Evolutionary conservation across 2,888 invertebrate species (phyloP), one percentile per base, ranked within the genome.

Genomic region (Torymus tubicola): DNA sequence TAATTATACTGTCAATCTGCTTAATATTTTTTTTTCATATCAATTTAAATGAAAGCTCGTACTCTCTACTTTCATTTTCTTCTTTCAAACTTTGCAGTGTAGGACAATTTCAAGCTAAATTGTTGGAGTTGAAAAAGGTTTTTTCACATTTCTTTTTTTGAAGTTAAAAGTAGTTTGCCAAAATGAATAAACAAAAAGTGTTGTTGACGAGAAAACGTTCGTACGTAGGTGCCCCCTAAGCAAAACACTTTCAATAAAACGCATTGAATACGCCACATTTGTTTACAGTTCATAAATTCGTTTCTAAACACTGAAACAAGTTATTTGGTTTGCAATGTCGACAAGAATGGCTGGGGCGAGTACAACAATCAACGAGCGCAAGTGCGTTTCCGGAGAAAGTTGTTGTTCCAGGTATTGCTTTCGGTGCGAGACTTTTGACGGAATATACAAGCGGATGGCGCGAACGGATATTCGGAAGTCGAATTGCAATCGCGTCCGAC

Each of bases 361-460:
- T 42, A 42, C 42, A 42, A 42, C 42, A 42, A 42, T 12, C 57
- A n/a, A 21, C 42, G 21, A 64, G 3, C 60, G 60, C 50, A 24
- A 57, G 58, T 77, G 21, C 63, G 60, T 71, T 80, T 80, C 70
- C 71, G 75, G 75, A 80, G 75, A 80, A 76, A 80, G 80, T 80
- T 42, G 58, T 18, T 79, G 78, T 73, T 73, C 63, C 63, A 63
- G 78, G 21, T 16, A 50, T 16, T 68, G 73, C 67, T 60, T 72
- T 72, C 65, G 18, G 42, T 13, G 42, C 57, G 71, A 52, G 65
- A 63, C 31, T 63, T 76, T 68, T 16, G 55, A 63, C 52, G 60
- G 69, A 31, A 64, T 74, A 65, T 42, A 31, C 10, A 42, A 8
- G 8, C 8, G 8, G 42, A 8, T 42, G 42, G 42, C 42, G 42